Conservation (phyloP, 2,888 invertebrate genomes). For the Papilio protenor region DNA sequence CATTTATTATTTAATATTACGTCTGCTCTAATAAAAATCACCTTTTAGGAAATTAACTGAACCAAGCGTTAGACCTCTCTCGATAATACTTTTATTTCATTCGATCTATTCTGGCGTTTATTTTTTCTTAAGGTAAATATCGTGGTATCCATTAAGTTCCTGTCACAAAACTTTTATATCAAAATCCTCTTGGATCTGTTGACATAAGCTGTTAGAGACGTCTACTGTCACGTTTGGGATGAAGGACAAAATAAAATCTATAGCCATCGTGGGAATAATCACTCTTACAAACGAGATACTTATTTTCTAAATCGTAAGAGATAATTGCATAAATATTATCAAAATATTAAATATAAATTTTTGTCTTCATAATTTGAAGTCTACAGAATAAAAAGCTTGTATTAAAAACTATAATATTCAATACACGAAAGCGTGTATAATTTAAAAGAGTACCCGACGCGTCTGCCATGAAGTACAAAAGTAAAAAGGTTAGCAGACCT, state of each 20-base stretch:
- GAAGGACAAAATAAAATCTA: constrained; percentile 4
- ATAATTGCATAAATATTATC: not conserved
- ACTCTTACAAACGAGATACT: not conserved
- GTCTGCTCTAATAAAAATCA: not conserved
- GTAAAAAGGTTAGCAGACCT: constrained; percentile 30
- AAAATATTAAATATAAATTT: too few relatives aligned
- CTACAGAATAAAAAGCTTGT: not conserved
- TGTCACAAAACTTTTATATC: constrained; percentile 1
- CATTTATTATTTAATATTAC: not conserved
- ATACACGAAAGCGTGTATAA: constrained; percentile 26
- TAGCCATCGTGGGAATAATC: not conserved
- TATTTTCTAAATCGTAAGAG: not conserved
- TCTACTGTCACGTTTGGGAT: constrained; percentile 14
- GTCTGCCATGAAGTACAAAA: constrained; percentile 24
- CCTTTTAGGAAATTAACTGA: not conserved
- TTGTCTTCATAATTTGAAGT: not conserved
- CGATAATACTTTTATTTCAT: not conserved
- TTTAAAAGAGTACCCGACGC: constrained; percentile 17
- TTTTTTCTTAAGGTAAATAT: not conserved
- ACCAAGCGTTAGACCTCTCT: not conserved
- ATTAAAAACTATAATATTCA: not conserved
- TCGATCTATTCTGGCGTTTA: not conserved
- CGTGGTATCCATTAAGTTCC: not conserved
- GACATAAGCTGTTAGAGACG: constrained; percentile 1
- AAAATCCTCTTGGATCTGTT: not conserved